phyloP scores from a whole-genome alignment of 2,797 vertebrate genomes.

The Xenops minutus region DNA sequence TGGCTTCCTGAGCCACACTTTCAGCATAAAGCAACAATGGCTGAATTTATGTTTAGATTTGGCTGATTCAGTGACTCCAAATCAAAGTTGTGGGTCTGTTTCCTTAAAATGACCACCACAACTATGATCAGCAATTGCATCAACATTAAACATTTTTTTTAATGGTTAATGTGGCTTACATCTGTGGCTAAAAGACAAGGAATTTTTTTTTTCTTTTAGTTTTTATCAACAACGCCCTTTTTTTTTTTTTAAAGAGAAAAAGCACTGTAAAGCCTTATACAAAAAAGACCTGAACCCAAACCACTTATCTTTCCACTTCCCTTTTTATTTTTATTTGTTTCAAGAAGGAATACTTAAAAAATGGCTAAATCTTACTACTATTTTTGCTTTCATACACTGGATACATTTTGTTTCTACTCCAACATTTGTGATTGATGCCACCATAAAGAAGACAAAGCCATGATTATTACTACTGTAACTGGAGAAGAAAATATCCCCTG shows the following conservation, averaged over 20 bases:
- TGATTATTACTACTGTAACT: not conserved
- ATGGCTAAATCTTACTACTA: not conserved
- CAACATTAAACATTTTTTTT: not conserved
- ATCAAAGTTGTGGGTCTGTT: slow-evolving; percentile 21
- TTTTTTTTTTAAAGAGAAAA: not conserved
- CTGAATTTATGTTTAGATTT: slow-evolving; percentile 20
- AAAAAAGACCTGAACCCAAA: not conserved
- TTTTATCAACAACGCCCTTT: not conserved
- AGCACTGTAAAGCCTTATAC: not conserved
- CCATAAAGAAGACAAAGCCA: not conserved
- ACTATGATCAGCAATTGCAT: slow-evolving; percentile 4
- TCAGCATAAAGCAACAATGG: not conserved
- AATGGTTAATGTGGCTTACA: slow-evolving; percentile 6
- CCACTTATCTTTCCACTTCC: not conserved
- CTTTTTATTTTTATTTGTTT: not conserved
- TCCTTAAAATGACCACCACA: slow-evolving; percentile 14
- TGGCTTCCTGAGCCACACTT: not conserved
- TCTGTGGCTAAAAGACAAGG: not conserved
- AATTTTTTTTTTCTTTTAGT: not conserved
- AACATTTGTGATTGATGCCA: not conserved
- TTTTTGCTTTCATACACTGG: not conserved
- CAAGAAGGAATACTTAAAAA: not conserved
- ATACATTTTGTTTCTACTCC: not conserved
- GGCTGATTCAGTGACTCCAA: not conserved
- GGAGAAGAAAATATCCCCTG: not conserved